Base-by-base conservation (phyloP, 2,888 invertebrate genomes). In the Sacculina carcini region DNA sequence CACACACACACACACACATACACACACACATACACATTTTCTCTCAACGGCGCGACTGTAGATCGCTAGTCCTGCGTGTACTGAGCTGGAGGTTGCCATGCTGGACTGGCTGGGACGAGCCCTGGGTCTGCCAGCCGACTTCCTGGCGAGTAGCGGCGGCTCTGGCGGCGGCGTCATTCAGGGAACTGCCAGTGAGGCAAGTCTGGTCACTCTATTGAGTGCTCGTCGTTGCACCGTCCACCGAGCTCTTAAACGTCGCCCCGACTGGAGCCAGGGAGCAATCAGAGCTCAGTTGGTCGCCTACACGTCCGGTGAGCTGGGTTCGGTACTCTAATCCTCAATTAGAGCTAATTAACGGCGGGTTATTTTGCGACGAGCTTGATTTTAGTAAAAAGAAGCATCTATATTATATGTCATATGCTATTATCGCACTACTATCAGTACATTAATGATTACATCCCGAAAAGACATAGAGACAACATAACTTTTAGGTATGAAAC, bases 41-140 rank as follows among this genome's bases (percentile, higher is more conserved):
- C 39, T 74, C 78, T 55, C 78, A 78, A n/a, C n/a, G n/a, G n/a
- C n/a, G n/a, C n/a, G n/a, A n/a, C 16, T n/a, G 5, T 49, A 56
- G 56, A 55, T 54, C n/a, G 39, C 58, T 10, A 55, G 56, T 66
- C 92, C 92, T 0, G 89, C 90, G 0, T 92, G 90, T 63, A 92
- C 92, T 0, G 92, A 94, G 65, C 69, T 94, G 52, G 92, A 92
- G 67, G 87, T 90, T 2, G 78, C 86, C 23, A 89, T 87, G 80
- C 67, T 92, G 62, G 87, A 94, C 67, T 94, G 92, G 94, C 67
- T 94, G 58, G 92, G 86, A 40, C 84, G 89, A 69, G 82, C 90
- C 79, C 63, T 94, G 51, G 78, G 79, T 1, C 69, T 94, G 5
- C 92, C 94, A 0, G 70, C 77, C 19, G 75, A 76, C 58, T 92